phyloP scores from a whole-genome alignment of 1,140 invertebrate genomes.

The Mya arenaria region DNA sequence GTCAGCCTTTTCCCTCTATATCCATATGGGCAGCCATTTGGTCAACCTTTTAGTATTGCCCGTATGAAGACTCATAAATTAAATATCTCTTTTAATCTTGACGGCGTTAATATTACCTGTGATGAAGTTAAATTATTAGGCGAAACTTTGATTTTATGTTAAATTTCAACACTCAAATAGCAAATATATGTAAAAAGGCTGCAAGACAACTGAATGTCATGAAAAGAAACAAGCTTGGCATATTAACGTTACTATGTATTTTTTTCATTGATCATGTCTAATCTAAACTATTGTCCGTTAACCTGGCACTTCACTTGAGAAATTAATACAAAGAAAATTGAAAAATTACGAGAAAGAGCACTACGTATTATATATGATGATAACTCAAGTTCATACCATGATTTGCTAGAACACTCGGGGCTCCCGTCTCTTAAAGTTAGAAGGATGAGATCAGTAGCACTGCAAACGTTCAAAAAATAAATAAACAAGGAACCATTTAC shows the following conservation, averaged over 20 bases:
- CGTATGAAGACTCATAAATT: not conserved
- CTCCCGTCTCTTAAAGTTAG: not conserved
- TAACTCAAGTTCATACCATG: too few species aligned
- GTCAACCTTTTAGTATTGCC: not conserved
- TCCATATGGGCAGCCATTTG: too few species aligned
- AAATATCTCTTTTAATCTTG: constrained; percentile 1
- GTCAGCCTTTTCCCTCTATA: too few species aligned
- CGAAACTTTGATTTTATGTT: constrained; percentile 3
- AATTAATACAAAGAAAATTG: not conserved
- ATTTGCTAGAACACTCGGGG: not conserved
- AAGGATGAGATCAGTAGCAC: not conserved
- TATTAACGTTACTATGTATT: too few species aligned
- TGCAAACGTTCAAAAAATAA: not conserved
- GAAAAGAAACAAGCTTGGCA: constrained; percentile 1
- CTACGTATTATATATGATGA: not conserved
- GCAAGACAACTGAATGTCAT: constrained; percentile 2
- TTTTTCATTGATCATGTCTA: not conserved
- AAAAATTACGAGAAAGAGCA: not conserved
- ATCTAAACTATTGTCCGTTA: not conserved
- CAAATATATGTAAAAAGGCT: too few species aligned
- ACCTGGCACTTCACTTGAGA: constrained; percentile 7
- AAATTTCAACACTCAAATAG: constrained; percentile 1
- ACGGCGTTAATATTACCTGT: not conserved
- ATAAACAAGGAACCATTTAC: constrained; percentile 10
- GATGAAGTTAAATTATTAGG: constrained; percentile 6